These are phyloP conservation scores for Microctenopoma stevenorrisi DNA, from an alignment of 2,797 vertebrate genomes.

Conservation along the genomic window DNA sequence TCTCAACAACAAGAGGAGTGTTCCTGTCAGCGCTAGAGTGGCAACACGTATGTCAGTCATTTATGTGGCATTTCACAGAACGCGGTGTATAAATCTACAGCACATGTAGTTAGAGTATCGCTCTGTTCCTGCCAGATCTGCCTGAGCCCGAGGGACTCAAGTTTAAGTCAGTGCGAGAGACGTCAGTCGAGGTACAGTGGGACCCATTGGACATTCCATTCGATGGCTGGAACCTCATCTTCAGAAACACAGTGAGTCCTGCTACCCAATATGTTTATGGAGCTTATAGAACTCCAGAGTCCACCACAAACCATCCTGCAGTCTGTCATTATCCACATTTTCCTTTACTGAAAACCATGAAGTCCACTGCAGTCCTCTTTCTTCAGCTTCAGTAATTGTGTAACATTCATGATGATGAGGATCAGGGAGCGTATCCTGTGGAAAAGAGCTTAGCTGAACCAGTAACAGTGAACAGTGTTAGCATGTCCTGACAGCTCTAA, in stretches of 20 bases:
- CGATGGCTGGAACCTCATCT: constrained; percentile 96
- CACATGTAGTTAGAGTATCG: constrained; percentile 2
- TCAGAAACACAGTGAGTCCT: constrained; percentile 90
- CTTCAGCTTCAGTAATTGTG: constrained; percentile 52
- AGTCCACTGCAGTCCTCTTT: constrained; percentile 26
- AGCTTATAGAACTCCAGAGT: constrained; percentile 20
- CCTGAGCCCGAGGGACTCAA: constrained; percentile 95
- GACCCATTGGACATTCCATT: constrained; percentile 94
- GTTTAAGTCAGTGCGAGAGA: constrained; percentile 95
- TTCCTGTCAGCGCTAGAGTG: constrained; percentile 94
- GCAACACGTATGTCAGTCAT: constrained; percentile 89
- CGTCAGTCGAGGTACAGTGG: constrained; percentile 96
- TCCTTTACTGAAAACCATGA: constrained; percentile 46
- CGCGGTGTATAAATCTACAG: not conserved
- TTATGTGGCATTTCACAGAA: not conserved
- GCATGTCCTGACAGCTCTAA: constrained; percentile 57
- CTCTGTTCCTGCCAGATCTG: constrained; percentile 84
- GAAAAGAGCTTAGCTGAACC: constrained; percentile 61
- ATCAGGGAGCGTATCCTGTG: constrained; percentile 48
- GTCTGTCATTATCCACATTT: constrained; percentile 47
- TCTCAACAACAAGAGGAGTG: constrained; percentile 93
- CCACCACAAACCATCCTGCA: constrained; percentile 5
- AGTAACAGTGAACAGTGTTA: constrained; percentile 61
- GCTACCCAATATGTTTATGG: constrained; percentile 6
- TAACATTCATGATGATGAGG: constrained; percentile 26